Percentiles rank a stretch among this genome's conserved stretches.
Evolutionary conservation across 2,797 vertebrate genomes (phyloP).

Genomic region (Apodemus agrarius): DNA sequence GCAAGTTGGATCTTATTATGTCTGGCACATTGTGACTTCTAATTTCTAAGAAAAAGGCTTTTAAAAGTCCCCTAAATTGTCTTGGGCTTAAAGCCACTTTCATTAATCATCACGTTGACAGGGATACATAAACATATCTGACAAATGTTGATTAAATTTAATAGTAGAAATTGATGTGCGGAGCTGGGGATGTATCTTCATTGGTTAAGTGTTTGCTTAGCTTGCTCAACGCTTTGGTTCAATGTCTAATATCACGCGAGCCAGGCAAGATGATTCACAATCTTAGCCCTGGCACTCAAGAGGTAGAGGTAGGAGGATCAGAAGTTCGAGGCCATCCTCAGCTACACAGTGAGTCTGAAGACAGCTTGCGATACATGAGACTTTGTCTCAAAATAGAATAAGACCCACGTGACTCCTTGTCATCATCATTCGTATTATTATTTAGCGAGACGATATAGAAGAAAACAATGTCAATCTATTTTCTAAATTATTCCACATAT

Average conservation of each 20-base stretch:
- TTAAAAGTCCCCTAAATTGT: constrained; percentile 56
- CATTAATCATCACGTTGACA: constrained; percentile 71
- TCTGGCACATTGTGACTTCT: constrained; percentile 69
- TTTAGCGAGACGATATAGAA: background rate
- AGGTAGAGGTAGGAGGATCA: background rate
- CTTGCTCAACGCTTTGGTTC: background rate
- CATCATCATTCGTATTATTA: background rate
- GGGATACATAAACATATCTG: constrained; percentile 60
- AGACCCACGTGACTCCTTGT: background rate
- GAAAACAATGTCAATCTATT: background rate
- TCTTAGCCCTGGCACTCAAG: too few species aligned
- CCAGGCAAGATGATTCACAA: background rate
- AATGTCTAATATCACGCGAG: background rate
- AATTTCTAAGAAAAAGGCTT: constrained; percentile 75
- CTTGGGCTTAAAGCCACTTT: constrained; percentile 63
- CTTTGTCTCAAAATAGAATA: background rate
- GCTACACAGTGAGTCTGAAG: background rate
- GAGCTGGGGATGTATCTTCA: background rate
- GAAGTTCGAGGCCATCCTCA: background rate
- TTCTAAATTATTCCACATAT: background rate
- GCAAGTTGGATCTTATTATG: constrained; percentile 62
- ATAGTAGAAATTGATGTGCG: constrained; percentile 26
- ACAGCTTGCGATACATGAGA: background rate
- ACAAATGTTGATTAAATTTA: constrained; percentile 67
- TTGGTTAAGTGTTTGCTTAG: background rate